phyloP scores from a whole-genome alignment of 2,113 vertebrate species.

The Gallinago paraguaiae region DNA sequence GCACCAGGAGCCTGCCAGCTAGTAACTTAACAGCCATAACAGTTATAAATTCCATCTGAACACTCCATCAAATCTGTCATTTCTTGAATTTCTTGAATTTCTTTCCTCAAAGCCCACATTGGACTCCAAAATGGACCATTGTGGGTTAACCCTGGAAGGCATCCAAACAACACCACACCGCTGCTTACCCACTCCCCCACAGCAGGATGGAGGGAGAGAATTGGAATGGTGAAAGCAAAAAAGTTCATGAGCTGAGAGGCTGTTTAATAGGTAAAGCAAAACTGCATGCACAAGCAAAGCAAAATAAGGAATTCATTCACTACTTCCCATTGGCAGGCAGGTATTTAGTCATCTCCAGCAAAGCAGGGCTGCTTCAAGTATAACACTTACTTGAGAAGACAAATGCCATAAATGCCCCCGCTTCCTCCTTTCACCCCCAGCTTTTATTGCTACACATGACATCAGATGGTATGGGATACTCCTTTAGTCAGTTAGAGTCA shows the following conservation, averaged over 20 bases:
- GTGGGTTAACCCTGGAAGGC: not conserved
- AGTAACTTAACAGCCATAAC: not conserved
- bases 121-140: not conserved
- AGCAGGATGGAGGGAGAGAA: not conserved
- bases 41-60: not conserved
- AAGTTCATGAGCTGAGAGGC: not conserved
- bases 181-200: not conserved
- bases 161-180: not conserved
- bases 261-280: not conserved
- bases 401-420: not conserved
- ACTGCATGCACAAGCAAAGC: fast-evolving
- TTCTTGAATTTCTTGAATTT: not conserved
- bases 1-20: not conserved
- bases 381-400: not conserved
- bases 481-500: not conserved
- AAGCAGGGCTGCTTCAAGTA: not conserved
- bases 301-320: not conserved
- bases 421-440: not conserved
- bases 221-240: not conserved
- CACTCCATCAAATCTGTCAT: not conserved
- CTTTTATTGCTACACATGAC: not conserved
- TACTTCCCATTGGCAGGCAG: not conserved
- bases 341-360: not conserved
- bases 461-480: not conserved
- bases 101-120: not conserved